These are phyloP conservation scores for Pammene aurita DNA, from an alignment of 2,888 invertebrate species.

Conservation along the genomic window DNA sequence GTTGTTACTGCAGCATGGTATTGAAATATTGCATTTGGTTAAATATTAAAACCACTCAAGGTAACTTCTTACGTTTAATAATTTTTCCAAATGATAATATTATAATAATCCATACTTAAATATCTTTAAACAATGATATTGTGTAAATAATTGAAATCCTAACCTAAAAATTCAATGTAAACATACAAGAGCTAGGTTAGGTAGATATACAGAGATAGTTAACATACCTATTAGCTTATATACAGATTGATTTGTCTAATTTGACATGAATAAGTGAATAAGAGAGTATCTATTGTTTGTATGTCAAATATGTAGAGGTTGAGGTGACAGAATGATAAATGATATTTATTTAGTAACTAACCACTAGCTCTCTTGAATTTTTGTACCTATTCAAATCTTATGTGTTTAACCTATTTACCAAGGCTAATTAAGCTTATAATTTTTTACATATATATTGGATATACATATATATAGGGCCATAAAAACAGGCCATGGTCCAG, in stretches of 20 bases:
- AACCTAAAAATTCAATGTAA: slow-evolving; percentile 6
- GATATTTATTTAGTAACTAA: too few relatives aligned
- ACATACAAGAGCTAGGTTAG: neutral
- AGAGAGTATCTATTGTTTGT: too few relatives aligned
- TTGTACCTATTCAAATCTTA: neutral
- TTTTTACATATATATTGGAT: too few relatives aligned
- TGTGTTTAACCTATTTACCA: neutral
- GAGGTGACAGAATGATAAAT: too few relatives aligned
- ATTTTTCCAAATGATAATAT: neutral
- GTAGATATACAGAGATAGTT: neutral
- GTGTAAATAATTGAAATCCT: neutral
- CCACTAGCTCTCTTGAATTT: too few relatives aligned
- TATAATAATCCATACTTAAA: neutral
- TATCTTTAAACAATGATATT: neutral
- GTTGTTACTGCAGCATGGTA: slow-evolving; percentile 1
- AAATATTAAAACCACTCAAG: neutral
- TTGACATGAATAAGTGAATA: too few relatives aligned
- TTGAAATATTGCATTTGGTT: neutral
- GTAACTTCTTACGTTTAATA: neutral
- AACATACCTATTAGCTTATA: too few relatives aligned
- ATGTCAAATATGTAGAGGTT: too few relatives aligned
- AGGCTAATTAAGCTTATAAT: too few relatives aligned
- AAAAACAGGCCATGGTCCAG: too few relatives aligned
- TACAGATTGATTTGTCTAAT: too few relatives aligned
- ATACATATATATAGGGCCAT: too few relatives aligned